phyloP scores from a whole-genome alignment of 2,797 vertebrate genomes.

The Gephyroberyx darwinii region DNA sequence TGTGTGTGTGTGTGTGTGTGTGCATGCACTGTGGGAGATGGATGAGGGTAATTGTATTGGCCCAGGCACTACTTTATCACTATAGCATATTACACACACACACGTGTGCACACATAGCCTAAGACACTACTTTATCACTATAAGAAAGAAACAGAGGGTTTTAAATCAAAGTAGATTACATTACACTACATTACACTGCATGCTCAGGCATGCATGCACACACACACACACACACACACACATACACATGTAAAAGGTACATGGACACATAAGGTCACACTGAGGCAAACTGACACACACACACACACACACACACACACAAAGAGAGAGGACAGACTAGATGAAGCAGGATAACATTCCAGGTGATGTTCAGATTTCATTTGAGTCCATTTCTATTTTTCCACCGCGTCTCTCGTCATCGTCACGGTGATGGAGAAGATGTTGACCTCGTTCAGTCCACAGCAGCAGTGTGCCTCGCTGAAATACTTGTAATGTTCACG shows the following conservation, averaged over 20 bases:
- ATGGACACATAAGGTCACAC: slow-evolving; percentile 11
- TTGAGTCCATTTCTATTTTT: background rate
- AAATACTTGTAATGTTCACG: background rate
- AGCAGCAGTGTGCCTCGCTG: background rate
- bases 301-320: background rate
- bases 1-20: background rate
- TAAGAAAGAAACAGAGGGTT: slow-evolving; percentile 76
- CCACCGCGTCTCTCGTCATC: background rate
- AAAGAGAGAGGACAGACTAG: too few relatives aligned
- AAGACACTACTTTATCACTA: slow-evolving; percentile 79
- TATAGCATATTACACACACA: slow-evolving; percentile 56
- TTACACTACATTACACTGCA: slow-evolving; percentile 43
- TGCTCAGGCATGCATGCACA: slow-evolving; percentile 32
- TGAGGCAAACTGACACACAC: background rate
- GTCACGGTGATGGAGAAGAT: background rate
- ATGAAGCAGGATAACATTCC: background rate
- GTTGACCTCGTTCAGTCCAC: background rate
- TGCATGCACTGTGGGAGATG: slow-evolving; percentile 76
- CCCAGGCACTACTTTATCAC: slow-evolving; percentile 82
- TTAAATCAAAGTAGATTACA: slow-evolving; percentile 73
- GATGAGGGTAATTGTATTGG: slow-evolving; percentile 87
- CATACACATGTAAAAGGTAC: slow-evolving; percentile 1
- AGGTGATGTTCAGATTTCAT: background rate
- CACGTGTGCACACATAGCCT: slow-evolving; percentile 53
- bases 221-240: slow-evolving; percentile 16